Evolutionary conservation across 2,888 invertebrate species (phyloP).

Genomic region (Meghimatium bilineatum): DNA sequence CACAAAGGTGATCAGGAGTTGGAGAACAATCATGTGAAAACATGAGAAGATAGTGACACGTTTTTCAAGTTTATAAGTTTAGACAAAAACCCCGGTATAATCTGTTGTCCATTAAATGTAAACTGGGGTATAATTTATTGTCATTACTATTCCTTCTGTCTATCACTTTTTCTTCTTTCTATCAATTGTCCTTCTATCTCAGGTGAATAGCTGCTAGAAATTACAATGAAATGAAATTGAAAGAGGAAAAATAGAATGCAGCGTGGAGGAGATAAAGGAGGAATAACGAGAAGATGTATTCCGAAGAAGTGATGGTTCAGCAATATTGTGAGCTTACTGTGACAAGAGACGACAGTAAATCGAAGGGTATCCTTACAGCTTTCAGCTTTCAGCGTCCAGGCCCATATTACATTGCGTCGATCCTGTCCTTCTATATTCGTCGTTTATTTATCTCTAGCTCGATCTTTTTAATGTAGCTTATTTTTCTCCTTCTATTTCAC

Average conservation of each 20-base stretch:
- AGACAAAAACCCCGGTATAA: no score
- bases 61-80: no score
- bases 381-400: constrained; percentile 5
- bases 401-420: neutral
- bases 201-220: neutral
- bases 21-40: no score
- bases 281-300: neutral
- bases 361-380: neutral
- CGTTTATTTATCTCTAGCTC: neutral
- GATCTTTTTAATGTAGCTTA: neutral
- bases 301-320: neutral
- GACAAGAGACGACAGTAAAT: constrained; percentile 29
- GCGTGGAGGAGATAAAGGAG: neutral
- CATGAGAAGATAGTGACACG: no score
- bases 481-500: neutral
- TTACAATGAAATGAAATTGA: neutral
- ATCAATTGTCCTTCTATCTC: neutral
- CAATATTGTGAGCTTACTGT: constrained; percentile 4
- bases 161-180: no score
- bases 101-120: no score
- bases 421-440: neutral
- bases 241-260: neutral
- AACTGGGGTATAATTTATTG: no score
- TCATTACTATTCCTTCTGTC: no score
- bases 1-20: no score